Evolutionary conservation across 2,113 vertebrate genomes (phyloP).

Genomic region (Tetraodon nigroviridis): DNA sequence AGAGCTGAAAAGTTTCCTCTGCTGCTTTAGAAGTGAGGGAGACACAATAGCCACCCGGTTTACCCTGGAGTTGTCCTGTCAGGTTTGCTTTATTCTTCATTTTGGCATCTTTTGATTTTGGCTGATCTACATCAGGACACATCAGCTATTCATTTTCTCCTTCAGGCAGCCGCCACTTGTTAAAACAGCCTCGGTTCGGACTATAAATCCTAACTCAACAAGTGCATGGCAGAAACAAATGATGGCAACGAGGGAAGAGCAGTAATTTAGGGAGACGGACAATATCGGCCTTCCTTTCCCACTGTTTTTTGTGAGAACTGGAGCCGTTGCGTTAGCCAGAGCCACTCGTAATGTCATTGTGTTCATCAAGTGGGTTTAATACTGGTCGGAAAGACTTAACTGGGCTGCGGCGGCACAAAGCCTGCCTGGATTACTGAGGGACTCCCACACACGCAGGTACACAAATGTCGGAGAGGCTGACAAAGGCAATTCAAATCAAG

Average conservation of each 20-base stretch:
- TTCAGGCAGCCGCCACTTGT: not conserved
- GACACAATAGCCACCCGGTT: too few species aligned
- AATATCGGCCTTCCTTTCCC: constrained; percentile 18
- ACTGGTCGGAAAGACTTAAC: constrained; percentile 54
- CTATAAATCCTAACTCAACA: not conserved
- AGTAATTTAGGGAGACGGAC: constrained; percentile 9
- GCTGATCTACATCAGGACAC: constrained; percentile 13
- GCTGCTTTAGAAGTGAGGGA: too few species aligned
- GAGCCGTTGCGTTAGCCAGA: constrained; percentile 20
- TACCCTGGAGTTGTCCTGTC: constrained; percentile 12
- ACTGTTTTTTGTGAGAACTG: constrained; percentile 5
- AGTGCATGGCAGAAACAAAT: constrained; percentile 6
- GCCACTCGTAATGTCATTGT: constrained; percentile 58
- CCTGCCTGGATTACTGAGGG: constrained; percentile 42
- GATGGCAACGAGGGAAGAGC: not conserved
- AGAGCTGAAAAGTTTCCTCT: too few species aligned
- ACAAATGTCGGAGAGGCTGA: constrained; percentile 14
- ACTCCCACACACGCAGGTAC: constrained; percentile 19
- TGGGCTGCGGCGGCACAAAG: constrained; percentile 44
- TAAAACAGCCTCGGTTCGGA: constrained; percentile 3
- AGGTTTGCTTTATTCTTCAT: constrained; percentile 14
- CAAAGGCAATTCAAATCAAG: constrained; percentile 51
- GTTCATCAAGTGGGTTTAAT: constrained; percentile 62
- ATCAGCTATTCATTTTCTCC: constrained; percentile 5
- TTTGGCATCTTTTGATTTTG: constrained; percentile 44